phyloP scores from a whole-genome alignment of 2,797 vertebrate species.

The Garrulus glandarius region DNA sequence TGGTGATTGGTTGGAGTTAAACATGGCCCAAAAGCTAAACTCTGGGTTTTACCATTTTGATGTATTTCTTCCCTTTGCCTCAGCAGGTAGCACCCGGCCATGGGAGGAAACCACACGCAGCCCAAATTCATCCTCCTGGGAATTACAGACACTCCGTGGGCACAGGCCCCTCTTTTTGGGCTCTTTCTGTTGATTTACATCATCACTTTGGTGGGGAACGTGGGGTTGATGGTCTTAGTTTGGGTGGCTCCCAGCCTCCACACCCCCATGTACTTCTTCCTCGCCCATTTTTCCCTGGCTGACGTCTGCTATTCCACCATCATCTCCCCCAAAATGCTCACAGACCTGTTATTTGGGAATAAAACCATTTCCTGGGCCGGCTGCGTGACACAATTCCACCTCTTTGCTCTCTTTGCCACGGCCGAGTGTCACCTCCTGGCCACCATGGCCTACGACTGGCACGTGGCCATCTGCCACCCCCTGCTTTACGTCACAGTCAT shows the following conservation, averaged over 20 bases:
- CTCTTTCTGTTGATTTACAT: background rate
- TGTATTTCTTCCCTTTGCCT: background rate
- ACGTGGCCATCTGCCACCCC: background rate
- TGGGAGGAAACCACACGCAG: background rate
- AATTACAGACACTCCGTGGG: background rate
- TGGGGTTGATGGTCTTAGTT: background rate
- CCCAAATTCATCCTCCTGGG: background rate
- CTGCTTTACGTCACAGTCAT: background rate
- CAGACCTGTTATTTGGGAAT: background rate
- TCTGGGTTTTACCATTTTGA: background rate
- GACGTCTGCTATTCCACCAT: background rate
- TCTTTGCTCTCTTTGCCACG: background rate
- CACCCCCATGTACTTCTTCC: constrained; percentile 16
- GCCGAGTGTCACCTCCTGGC: constrained; percentile 3
- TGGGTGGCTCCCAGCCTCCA: background rate
- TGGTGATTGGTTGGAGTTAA: background rate
- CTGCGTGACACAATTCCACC: background rate
- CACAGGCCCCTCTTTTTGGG: background rate
- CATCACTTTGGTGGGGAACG: background rate
- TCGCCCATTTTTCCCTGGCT: background rate
- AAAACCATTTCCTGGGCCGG: background rate
- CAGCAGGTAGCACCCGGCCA: background rate
- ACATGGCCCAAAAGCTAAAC: background rate
- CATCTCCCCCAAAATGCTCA: background rate
- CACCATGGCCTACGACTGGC: constrained; percentile 36